Percentiles rank a stretch among this genome's conserved stretches.
Evolutionary conservation across 2,113 vertebrate species (phyloP).

Genomic region (Hymenochirus boettgeri): DNA sequence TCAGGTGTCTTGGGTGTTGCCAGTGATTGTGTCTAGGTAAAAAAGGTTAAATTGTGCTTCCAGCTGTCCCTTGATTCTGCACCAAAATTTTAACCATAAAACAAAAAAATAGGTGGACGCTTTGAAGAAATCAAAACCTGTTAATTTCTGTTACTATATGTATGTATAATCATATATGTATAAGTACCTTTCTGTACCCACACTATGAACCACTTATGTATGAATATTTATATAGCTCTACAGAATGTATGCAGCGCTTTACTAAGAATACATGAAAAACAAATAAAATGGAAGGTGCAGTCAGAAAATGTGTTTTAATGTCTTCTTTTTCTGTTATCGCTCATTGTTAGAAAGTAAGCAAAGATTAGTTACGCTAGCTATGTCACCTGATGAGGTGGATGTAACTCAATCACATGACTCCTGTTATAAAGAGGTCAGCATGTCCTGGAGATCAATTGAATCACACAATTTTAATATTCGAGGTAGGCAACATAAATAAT

Average conservation of each 20-base stretch:
- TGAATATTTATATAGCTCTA: background rate
- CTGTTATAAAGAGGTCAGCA: background rate
- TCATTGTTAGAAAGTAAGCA: background rate
- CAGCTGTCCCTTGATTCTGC: no score
- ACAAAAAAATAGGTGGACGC: no score
- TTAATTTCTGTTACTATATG: no score
- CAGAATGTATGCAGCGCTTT: background rate
- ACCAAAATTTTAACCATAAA: no score
- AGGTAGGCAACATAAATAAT: background rate
- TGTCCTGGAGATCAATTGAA: background rate
- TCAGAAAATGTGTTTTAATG: background rate
- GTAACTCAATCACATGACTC: background rate
- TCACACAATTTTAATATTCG: no score
- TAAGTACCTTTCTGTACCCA: no score
- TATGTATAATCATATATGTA: no score
- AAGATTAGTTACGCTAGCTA: conserved; percentile 1
- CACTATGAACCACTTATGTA: background rate
- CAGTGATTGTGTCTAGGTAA: no score
- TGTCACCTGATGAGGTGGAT: background rate
- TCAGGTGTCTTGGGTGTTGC: no score
- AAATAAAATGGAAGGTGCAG: background rate
- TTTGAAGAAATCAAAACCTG: no score
- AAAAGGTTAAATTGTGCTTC: no score
- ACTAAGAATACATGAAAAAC: background rate
- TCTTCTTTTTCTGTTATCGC: background rate